These are phyloP conservation scores for Malurus cyaneus DNA, from an alignment of 2,113 vertebrate genomes.

Conservation along the genomic window DNA sequence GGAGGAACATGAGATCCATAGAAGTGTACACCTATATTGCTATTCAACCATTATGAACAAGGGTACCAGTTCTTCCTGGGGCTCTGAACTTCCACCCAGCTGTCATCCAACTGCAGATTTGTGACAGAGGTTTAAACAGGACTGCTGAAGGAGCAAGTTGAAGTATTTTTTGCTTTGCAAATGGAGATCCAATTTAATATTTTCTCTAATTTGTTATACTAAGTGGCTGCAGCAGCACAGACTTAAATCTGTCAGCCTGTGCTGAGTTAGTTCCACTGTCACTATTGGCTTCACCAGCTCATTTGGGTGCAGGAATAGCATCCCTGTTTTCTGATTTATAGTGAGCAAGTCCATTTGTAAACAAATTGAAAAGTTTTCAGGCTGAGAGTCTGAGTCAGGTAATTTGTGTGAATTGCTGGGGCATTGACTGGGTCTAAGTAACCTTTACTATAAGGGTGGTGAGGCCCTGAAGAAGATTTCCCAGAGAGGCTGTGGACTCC, in stretches of 20 bases:
- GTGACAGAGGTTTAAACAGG: neutral
- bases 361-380: neutral
- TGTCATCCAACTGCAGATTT: neutral
- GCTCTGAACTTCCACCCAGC: neutral
- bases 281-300: neutral
- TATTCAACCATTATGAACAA: neutral
- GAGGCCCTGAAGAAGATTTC: neutral
- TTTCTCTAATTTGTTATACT: neutral
- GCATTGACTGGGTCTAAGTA: neutral
- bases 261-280: neutral
- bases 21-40: neutral
- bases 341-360: neutral
- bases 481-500: neutral
- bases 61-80: neutral
- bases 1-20: neutral
- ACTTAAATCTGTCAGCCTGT: neutral
- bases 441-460: neutral
- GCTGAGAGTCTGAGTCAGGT: neutral
- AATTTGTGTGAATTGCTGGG: neutral
- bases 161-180: neutral
- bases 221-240: neutral
- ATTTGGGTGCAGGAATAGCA: neutral
- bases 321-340: neutral
- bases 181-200: neutral
- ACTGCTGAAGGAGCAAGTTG: neutral